phyloP scores from a whole-genome alignment of 2,888 invertebrate species.

The Epinotia nisella region DNA sequence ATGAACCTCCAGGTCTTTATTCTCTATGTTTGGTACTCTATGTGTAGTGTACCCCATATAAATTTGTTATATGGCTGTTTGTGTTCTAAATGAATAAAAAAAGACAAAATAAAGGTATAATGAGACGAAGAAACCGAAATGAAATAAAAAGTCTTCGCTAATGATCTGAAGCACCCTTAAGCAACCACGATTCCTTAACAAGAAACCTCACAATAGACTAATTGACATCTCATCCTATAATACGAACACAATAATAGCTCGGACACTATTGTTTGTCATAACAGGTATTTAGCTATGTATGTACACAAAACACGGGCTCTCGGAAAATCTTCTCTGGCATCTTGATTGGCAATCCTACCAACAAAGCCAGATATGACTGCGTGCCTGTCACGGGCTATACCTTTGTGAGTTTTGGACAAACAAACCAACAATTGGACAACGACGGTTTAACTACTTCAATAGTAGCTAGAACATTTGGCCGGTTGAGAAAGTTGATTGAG shows the following conservation, averaged over 20 bases:
- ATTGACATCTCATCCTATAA: not conserved
- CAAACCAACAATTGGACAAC: not conserved
- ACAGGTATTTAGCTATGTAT: too few species aligned
- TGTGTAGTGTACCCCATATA: too few species aligned
- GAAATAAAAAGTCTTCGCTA: not conserved
- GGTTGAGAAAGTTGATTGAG: too few species aligned
- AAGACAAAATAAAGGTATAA: too few species aligned
- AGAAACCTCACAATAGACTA: not conserved
- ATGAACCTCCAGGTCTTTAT: too few species aligned
- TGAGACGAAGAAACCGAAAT: not conserved
- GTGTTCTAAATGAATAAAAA: too few species aligned
- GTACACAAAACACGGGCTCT: conserved; percentile 1
- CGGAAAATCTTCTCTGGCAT: conserved; percentile 3
- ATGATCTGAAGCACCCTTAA: not conserved
- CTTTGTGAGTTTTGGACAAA: not conserved
- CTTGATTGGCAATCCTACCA: conserved; percentile 12
- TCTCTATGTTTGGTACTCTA: too few species aligned
- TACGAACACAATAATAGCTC: not conserved
- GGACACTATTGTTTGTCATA: not conserved
- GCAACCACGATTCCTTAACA: not conserved
- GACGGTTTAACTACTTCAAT: not conserved
- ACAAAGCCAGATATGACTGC: conserved; percentile 11
- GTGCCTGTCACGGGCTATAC: not conserved
- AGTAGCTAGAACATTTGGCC: not conserved
- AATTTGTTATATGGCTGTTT: too few species aligned